phyloP scores from a whole-genome alignment of 2,113 vertebrate species.

The Zosterops lateralis region DNA sequence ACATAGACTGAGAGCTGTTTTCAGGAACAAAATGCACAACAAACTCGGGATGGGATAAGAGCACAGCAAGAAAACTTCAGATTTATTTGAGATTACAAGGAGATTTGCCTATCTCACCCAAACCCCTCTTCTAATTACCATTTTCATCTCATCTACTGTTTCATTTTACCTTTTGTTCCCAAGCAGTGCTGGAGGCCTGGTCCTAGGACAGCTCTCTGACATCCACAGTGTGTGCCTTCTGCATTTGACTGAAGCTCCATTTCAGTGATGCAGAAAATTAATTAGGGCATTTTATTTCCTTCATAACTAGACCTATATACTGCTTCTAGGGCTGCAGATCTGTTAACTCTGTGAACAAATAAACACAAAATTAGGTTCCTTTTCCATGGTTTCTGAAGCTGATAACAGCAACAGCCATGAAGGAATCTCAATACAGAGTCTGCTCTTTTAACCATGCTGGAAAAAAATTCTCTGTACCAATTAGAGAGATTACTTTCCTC shows the following conservation, averaged over 20 bases:
- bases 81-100: not conserved
- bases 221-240: not conserved
- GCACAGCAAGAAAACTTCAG: not conserved
- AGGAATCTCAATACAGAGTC: not conserved
- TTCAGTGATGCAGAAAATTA: slow-evolving; percentile 60
- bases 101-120: not conserved
- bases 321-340: not conserved
- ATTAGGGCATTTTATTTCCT: slow-evolving; percentile 45
- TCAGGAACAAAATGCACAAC: not conserved
- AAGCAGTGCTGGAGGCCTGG: not conserved
- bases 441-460: not conserved
- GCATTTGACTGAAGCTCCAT: not conserved
- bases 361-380: slow-evolving; percentile 2
- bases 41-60: not conserved
- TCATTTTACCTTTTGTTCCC: slow-evolving; percentile 39
- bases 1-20: not conserved
- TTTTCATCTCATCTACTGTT: not conserved
- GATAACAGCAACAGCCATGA: not conserved
- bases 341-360: not conserved
- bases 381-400: not conserved
- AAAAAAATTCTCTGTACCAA: not conserved
- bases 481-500: slow-evolving; percentile 50
- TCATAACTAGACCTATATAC: not conserved
- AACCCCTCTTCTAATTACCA: not conserved
- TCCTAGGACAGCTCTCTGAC: not conserved